A percentile compares a stretch with the other conserved stretches of the same genome.
Conservation (phyloP, 1,140 invertebrate genomes). For the Spodoptera litura region DNA sequence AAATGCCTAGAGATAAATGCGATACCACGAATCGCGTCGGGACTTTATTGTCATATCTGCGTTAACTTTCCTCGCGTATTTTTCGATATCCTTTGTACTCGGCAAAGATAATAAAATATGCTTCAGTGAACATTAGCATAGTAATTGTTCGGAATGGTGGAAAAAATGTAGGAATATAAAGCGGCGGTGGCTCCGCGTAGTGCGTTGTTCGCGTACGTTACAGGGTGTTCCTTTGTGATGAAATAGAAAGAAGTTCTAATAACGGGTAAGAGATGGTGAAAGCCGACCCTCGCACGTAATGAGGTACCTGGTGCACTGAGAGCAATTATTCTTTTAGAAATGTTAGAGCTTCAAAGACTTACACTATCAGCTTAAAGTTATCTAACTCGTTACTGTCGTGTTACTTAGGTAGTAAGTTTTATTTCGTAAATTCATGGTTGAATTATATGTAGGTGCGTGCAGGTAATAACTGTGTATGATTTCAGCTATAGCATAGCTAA, state of each 20-base stretch:
- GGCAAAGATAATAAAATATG: slow-evolving; percentile 41
- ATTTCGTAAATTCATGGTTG: no score
- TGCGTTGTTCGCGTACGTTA: slow-evolving; percentile 1
- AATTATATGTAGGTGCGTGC: no score
- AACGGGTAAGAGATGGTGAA: not conserved
- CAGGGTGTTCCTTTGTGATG: slow-evolving; percentile 23
- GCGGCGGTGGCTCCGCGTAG: not conserved
- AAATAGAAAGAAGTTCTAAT: slow-evolving; percentile 21
- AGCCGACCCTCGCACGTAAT: slow-evolving; percentile 16
- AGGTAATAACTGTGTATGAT: no score
- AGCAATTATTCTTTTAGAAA: not conserved
- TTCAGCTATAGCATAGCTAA: no score
- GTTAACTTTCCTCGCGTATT: slow-evolving; percentile 41
- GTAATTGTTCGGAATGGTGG: slow-evolving; percentile 31
- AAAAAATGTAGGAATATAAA: slow-evolving; percentile 23
- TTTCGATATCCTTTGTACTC: slow-evolving; percentile 20
- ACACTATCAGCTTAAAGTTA: not conserved
- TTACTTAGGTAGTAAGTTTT: no score
- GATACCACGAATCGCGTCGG: slow-evolving; percentile 56
- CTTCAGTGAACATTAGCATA: slow-evolving; percentile 39
- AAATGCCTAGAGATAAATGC: slow-evolving; percentile 53
- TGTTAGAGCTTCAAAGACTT: not conserved
- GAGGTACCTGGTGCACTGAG: slow-evolving; percentile 15
- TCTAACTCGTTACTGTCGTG: not conserved
- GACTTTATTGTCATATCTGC: slow-evolving; percentile 57